A percentile compares a stretch with the other conserved stretches of the same genome.
phyloP scores from a whole-genome alignment of 2,888 invertebrate species.

The Oscheius sp. region DNA sequence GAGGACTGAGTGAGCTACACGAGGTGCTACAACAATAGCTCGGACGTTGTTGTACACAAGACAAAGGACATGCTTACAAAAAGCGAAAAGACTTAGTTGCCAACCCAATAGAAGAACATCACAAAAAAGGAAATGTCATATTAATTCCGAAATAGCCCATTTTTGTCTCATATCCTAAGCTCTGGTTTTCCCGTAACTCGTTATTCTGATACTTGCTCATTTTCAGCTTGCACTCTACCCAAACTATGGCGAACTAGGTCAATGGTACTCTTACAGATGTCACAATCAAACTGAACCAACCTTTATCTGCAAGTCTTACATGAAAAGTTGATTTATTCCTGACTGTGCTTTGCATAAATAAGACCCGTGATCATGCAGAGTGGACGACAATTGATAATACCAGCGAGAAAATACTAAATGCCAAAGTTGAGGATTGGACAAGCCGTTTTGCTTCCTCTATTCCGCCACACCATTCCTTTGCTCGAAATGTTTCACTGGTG shows the following conservation, averaged over 20 bases:
- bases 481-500: constrained; percentile 54
- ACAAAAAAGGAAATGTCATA: too few relatives aligned
- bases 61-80: too few relatives aligned
- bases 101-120: too few relatives aligned
- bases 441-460: constrained; percentile 59
- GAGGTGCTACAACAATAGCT: too few relatives aligned
- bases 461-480: constrained; percentile 67
- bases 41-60: too few relatives aligned
- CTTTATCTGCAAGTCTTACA: background rate
- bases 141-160: too few relatives aligned
- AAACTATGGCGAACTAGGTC: background rate
- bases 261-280: background rate
- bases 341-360: background rate
- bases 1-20: too few relatives aligned
- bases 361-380: constrained; percentile 9
- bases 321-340: constrained; percentile 16
- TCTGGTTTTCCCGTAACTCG: too few relatives aligned
- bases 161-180: too few relatives aligned
- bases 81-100: too few relatives aligned
- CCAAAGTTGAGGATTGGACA: constrained; percentile 18
- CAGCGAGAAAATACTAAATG: too few relatives aligned
- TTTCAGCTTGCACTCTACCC: background rate
- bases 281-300: background rate
- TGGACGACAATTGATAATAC: background rate
- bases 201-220: too few relatives aligned